Percentiles rank a stretch among this genome's conserved stretches.
Evolutionary conservation across 2,797 vertebrate genomes (phyloP).

Genomic region (Chelon labrosus): DNA sequence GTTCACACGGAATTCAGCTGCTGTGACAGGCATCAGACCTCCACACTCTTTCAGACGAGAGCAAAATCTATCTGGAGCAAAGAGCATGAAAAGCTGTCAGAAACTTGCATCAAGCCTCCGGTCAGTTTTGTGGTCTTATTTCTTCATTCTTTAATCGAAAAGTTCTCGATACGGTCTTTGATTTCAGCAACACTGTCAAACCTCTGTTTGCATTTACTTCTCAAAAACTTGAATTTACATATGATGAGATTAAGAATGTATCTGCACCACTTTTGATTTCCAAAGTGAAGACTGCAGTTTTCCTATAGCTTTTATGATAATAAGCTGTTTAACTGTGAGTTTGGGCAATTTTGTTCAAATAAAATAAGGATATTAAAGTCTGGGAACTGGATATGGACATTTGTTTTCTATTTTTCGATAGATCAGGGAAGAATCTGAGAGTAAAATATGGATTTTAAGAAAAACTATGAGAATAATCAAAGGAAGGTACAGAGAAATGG

Average conservation of each 20-base stretch:
- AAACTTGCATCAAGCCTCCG: background rate
- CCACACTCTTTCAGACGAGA: background rate
- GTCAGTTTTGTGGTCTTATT: background rate
- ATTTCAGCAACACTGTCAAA: background rate
- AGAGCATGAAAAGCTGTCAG: background rate
- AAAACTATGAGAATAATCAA: too few species aligned
- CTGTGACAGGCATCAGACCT: conserved; percentile 21
- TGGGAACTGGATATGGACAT: background rate
- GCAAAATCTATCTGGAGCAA: background rate
- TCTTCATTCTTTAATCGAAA: background rate
- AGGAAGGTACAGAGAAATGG: too few species aligned
- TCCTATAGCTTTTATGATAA: background rate
- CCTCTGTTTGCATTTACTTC: background rate
- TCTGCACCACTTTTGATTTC: background rate
- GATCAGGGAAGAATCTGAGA: background rate
- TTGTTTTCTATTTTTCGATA: background rate
- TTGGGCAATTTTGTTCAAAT: background rate
- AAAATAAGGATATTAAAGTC: background rate
- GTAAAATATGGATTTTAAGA: background rate
- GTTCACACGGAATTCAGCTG: conserved; percentile 1
- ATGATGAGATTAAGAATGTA: background rate
- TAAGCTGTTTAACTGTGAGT: background rate
- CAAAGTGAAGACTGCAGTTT: background rate
- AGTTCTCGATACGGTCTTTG: background rate
- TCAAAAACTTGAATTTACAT: background rate